These are phyloP conservation scores for Lissonota sp. DNA, from an alignment of 2,888 invertebrate genomes.

Conservation along the genomic window DNA sequence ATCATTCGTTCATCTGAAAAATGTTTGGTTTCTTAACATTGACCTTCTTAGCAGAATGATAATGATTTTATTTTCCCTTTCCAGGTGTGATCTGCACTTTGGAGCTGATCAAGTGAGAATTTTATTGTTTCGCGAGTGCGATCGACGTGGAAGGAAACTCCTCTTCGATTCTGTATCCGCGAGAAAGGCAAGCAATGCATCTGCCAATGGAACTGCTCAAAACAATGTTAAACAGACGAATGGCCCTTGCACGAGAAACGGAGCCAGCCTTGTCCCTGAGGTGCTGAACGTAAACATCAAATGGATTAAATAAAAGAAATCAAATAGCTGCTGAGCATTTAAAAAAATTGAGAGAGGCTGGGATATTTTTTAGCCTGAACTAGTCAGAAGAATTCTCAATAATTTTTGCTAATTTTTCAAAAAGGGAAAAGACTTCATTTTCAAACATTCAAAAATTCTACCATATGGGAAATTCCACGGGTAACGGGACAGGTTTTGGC, in stretches of 20 bases:
- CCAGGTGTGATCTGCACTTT: constrained; percentile 87
- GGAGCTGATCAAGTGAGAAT: constrained; percentile 91
- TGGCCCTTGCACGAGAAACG: constrained; percentile 86
- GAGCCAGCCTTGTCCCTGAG: constrained; percentile 60
- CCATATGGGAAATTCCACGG: too few relatives aligned
- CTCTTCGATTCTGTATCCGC: constrained; percentile 92
- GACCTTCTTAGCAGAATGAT: too few relatives aligned
- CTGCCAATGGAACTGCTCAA: constrained; percentile 51
- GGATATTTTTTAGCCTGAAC: too few relatives aligned
- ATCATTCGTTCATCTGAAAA: too few relatives aligned
- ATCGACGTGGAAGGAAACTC: constrained; percentile 91
- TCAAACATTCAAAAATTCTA: too few relatives aligned
- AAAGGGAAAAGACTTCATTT: too few relatives aligned
- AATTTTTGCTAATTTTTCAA: too few relatives aligned
- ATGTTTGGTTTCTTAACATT: too few relatives aligned
- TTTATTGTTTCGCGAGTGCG: constrained; percentile 94
- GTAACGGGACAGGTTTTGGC: too few relatives aligned
- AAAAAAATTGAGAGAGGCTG: too few relatives aligned
- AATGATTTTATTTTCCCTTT: constrained; percentile 65
- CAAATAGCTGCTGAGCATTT: too few relatives aligned
- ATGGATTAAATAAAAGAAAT: background rate
- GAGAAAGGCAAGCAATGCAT: constrained; percentile 85
- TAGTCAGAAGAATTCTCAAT: too few relatives aligned
- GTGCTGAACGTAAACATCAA: constrained; percentile 37
- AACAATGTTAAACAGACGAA: constrained; percentile 72